A percentile compares a stretch with the other conserved stretches of the same genome.
Evolutionary conservation across 2,888 invertebrate genomes (phyloP).

Genomic region (Amphipyra berbera): DNA sequence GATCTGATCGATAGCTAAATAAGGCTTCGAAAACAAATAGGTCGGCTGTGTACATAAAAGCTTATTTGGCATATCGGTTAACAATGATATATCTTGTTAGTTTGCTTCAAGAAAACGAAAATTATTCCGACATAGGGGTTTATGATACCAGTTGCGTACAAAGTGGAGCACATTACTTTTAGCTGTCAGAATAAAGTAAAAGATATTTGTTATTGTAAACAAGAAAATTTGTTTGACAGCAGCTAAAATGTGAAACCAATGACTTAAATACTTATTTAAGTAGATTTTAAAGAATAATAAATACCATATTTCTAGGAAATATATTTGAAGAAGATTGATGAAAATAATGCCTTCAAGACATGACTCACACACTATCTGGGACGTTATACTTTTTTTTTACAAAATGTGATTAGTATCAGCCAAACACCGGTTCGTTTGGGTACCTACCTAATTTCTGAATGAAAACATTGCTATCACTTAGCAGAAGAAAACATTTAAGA

Average conservation of each 20-base stretch:
- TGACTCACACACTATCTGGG: constrained; percentile 27
- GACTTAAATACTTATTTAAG: constrained; percentile 30
- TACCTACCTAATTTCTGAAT: constrained; percentile 7
- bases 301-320: constrained; percentile 10
- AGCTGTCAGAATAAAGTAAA: constrained; percentile 48
- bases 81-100: constrained; percentile 46
- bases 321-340: constrained; percentile 23
- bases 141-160: constrained; percentile 43
- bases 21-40: constrained; percentile 50
- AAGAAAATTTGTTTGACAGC: constrained; percentile 48
- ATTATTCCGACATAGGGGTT: constrained; percentile 51
- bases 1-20: constrained; percentile 57
- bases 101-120: constrained; percentile 33
- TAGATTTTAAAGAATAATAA: constrained; percentile 13
- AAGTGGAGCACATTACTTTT: constrained; percentile 49
- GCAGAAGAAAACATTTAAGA: constrained; percentile 23
- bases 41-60: constrained; percentile 33
- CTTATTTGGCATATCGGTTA: constrained; percentile 47
- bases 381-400: constrained; percentile 16
- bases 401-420: constrained; percentile 1
- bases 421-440: too few species aligned
- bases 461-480: constrained; percentile 12
- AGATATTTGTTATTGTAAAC: constrained; percentile 42
- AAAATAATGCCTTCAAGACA: constrained; percentile 6
- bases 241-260: constrained; percentile 16